Evolutionary conservation across 2,113 vertebrate genomes (phyloP).

Genomic region (Cephalopterus ornatus): DNA sequence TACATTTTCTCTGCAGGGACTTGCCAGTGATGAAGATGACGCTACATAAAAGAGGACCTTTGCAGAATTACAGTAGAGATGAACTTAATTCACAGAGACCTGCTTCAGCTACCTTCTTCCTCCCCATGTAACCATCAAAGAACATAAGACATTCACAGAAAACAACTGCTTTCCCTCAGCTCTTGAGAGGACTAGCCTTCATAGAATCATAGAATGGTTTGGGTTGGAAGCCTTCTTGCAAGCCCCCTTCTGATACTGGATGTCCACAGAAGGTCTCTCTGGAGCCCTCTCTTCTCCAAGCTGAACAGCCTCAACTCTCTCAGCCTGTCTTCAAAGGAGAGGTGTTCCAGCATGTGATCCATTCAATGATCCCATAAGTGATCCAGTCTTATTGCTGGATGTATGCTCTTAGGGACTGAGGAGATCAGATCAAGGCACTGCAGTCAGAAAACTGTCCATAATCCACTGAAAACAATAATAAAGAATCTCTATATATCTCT

Average conservation of each 20-base stretch:
- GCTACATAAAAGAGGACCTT: background rate
- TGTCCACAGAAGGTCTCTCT: background rate
- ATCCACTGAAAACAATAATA: background rate
- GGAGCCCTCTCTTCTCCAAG: background rate
- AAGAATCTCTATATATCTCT: accelerated
- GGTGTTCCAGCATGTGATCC: background rate
- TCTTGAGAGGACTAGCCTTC: background rate
- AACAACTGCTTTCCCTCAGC: background rate
- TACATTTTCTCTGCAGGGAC: background rate
- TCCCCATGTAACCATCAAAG: background rate
- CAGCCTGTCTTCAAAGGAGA: background rate
- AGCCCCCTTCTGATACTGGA: background rate
- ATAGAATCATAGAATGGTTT: background rate
- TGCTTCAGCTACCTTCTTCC: background rate
- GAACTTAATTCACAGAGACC: background rate
- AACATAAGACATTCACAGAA: background rate
- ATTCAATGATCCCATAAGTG: background rate
- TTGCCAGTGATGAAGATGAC: background rate
- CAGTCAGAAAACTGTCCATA: background rate
- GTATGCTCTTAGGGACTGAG: background rate
- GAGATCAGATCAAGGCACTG: background rate
- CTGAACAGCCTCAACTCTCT: background rate
- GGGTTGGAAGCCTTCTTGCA: background rate
- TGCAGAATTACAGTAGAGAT: background rate
- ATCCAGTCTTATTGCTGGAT: background rate